phyloP scores from a whole-genome alignment of 2,888 invertebrate genomes.

The Eupithecia exiguata region DNA sequence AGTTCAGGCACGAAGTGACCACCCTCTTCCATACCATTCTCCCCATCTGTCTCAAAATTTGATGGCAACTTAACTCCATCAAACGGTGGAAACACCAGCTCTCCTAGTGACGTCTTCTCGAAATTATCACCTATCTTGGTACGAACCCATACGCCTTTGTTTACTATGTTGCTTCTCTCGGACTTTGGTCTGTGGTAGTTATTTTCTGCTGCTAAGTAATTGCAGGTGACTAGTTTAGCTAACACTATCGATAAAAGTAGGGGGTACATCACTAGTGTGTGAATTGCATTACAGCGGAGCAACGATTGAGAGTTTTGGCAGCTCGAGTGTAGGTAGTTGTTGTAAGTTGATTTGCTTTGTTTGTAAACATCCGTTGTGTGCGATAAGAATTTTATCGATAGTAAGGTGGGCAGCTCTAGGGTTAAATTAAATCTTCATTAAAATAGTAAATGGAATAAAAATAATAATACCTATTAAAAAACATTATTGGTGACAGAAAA shows the following conservation, averaged over 20 bases:
- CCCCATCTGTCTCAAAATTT: constrained; percentile 57
- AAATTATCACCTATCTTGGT: constrained; percentile 38
- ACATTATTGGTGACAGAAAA: too few species aligned
- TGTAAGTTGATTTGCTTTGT: constrained; percentile 52
- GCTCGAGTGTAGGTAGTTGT: constrained; percentile 48
- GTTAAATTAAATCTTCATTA: background rate
- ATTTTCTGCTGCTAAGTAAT: constrained; percentile 50
- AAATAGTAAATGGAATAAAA: too few species aligned
- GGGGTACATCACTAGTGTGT: constrained; percentile 60
- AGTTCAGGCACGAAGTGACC: constrained; percentile 54
- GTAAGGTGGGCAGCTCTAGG: background rate
- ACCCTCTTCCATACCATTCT: constrained; percentile 49
- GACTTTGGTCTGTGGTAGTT: constrained; percentile 56
- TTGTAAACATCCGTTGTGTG: constrained; percentile 54
- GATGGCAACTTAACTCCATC: constrained; percentile 64
- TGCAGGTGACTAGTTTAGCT: constrained; percentile 42
- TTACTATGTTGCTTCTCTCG: constrained; percentile 68
- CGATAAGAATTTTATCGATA: constrained; percentile 34
- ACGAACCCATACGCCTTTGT: constrained; percentile 68
- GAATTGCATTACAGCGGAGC: constrained; percentile 33
- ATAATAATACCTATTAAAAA: too few species aligned
- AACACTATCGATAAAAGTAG: constrained; percentile 53
- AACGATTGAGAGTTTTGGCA: constrained; percentile 46
- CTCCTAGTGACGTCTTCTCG: constrained; percentile 48
- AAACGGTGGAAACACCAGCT: constrained; percentile 59